Evolutionary conservation across 2,797 vertebrate species (phyloP).

Genomic region (Myotis findleyi): DNA sequence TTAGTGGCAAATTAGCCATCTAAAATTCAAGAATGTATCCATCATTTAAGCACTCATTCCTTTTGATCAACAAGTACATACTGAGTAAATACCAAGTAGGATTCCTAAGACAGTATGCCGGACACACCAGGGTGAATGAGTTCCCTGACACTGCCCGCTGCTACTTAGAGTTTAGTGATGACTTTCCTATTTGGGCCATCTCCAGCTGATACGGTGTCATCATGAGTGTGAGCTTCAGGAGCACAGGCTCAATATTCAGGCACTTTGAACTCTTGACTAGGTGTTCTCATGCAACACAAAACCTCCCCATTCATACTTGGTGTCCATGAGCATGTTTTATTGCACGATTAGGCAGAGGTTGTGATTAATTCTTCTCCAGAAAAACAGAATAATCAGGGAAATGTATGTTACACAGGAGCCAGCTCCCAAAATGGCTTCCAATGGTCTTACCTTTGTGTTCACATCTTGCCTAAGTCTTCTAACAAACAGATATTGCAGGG

Average conservation of each 20-base stretch:
- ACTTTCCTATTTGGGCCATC: background rate
- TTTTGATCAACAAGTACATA: background rate
- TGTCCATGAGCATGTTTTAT: background rate
- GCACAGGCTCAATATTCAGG: background rate
- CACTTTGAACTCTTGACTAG: background rate
- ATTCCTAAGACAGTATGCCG: background rate
- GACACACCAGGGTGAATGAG: background rate
- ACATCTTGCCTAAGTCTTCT: background rate
- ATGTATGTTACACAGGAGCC: fast-evolving
- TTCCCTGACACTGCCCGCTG: background rate
- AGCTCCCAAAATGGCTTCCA: background rate
- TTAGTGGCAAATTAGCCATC: background rate
- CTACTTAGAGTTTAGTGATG: background rate
- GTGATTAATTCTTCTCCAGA: background rate
- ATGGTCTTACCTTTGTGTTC: background rate
- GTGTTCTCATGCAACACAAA: background rate
- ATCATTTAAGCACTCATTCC: background rate
- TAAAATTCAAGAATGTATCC: background rate
- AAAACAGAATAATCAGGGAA: background rate
- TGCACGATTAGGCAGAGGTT: background rate
- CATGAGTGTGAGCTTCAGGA: background rate
- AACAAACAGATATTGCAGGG: background rate
- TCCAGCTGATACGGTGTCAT: background rate
- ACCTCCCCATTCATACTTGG: background rate
- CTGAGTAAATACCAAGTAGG: background rate